A percentile compares a stretch with the other conserved stretches of the same genome.
phyloP scores from a whole-genome alignment of 2,797 vertebrate genomes.

The Cossypha heuglini region DNA sequence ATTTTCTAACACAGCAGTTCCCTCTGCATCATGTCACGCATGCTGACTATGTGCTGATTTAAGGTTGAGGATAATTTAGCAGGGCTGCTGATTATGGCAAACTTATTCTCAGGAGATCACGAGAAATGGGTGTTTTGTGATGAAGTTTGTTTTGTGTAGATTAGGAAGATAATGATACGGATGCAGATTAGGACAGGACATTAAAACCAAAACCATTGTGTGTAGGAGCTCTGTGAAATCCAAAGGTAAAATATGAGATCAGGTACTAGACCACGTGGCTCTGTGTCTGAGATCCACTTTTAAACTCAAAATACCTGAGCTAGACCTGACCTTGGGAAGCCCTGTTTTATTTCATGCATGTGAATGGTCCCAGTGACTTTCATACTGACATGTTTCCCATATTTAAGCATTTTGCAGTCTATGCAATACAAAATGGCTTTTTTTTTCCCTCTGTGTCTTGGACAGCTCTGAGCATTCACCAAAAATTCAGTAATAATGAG shows the following conservation, averaged over 20 bases:
- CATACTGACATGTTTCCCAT: accelerated
- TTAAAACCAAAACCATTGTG: neutral
- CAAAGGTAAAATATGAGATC: neutral
- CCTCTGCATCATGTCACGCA: neutral
- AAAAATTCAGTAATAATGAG: neutral
- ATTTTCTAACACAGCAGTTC: neutral
- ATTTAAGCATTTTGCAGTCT: neutral
- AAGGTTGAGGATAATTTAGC: neutral
- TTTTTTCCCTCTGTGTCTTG: neutral
- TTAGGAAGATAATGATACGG: neutral
- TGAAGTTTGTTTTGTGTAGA: neutral
- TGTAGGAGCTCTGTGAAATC: neutral
- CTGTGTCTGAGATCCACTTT: neutral
- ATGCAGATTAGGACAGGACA: neutral
- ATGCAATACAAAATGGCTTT: neutral
- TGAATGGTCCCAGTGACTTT: neutral
- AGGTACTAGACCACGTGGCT: neutral
- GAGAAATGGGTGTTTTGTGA: neutral
- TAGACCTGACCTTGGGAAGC: neutral
- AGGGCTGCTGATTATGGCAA: neutral
- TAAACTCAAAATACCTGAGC: neutral
- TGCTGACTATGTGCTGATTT: slow-evolving; percentile 2
- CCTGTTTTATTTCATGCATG: neutral
- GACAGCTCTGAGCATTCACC: neutral
- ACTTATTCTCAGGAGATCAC: neutral